Base-by-base conservation (phyloP, 2,888 invertebrate species). In the Hydroisotoma schaefferi region DNA sequence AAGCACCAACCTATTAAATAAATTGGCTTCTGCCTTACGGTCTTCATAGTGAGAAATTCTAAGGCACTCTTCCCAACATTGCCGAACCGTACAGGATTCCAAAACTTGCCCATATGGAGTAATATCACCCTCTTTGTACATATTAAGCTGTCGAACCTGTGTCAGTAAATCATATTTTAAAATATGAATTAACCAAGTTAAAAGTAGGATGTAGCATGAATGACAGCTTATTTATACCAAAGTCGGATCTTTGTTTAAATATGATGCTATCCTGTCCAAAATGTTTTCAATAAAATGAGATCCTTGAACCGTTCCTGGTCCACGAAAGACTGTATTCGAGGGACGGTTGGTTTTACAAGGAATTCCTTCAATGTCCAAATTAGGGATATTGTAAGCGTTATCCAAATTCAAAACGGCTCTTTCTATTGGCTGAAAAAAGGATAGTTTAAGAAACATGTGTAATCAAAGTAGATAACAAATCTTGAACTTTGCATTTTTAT, bases 251-350 rank as follows among this genome's bases (percentile, higher is more conserved):
- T 84, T 83, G 0, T 82, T 81, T 22, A 92, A 78, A 72, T 81
- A 83, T 26, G 81, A 80, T 1, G 94, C 91, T 12, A 93, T 53
- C 37, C 58, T 43, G 46, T 87, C 81, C 37, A 90, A 81, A 72
- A 90, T 86, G 70, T 81, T 83, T 77, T 94, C 94, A 0, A 84
- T 87, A 1, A 86, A 83, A 74, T 89, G 87, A 90, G 93, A 90
- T 26, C 87, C 92, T 75, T 94, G 94, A 0, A 93, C 93, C 0
- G 86, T 90, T 4, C 94, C 94, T 74, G 93, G 94, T 1, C 92
- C 93, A 73, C 95, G 81, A 74, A 94, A 95, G 0, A 94, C 94
- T 0, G 94, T 95, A 75, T 92, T 93, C 0, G 94, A 92, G 0
- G 92, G 87, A 49, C 91, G 77, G 79, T 97, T 94, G 0, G 95